Conservation (phyloP, 2,113 vertebrate species). For the Lethenteron reissneri region DNA sequence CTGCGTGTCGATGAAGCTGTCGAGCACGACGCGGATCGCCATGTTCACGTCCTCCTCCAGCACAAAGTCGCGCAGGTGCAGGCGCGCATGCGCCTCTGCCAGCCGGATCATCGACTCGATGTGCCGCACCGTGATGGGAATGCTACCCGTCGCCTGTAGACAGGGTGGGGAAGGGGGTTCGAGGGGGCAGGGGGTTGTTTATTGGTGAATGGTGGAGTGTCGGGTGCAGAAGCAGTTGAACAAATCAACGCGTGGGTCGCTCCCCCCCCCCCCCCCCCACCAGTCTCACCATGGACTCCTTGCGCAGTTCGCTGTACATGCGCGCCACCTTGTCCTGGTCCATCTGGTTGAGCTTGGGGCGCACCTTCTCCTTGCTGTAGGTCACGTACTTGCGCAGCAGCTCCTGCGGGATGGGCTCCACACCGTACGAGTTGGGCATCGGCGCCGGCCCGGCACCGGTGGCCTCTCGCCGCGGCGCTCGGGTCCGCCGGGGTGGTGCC, state of each 20-base stretch:
- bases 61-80: conserved; percentile 80
- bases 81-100: conserved; percentile 81
- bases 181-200: too few species aligned
- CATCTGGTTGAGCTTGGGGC: conserved; percentile 90
- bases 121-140: conserved; percentile 88
- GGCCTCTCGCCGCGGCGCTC: conserved; percentile 22
- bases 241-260: too few species aligned
- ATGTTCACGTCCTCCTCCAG: conserved; percentile 90
- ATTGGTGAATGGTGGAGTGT: too few species aligned
- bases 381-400: conserved; percentile 72
- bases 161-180: too few species aligned
- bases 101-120: conserved; percentile 97
- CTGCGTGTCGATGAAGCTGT: conserved; percentile 96
- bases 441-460: conserved; percentile 22
- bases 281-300: conserved; percentile 70
- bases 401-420: conserved; percentile 63
- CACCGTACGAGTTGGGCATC: conserved; percentile 49
- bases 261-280: too few species aligned
- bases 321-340: conserved; percentile 93
- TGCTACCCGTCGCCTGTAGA: conserved; percentile 66
- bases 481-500: conserved; percentile 71
- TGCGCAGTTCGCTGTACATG: conserved; percentile 87
- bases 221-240: too few species aligned
- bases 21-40: conserved; percentile 93
- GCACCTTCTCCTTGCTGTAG: conserved; percentile 66